Percentiles rank a stretch among this genome's conserved stretches.
Conservation (phyloP, 1,140 invertebrate species). For the Galendromus occidentalis region DNA sequence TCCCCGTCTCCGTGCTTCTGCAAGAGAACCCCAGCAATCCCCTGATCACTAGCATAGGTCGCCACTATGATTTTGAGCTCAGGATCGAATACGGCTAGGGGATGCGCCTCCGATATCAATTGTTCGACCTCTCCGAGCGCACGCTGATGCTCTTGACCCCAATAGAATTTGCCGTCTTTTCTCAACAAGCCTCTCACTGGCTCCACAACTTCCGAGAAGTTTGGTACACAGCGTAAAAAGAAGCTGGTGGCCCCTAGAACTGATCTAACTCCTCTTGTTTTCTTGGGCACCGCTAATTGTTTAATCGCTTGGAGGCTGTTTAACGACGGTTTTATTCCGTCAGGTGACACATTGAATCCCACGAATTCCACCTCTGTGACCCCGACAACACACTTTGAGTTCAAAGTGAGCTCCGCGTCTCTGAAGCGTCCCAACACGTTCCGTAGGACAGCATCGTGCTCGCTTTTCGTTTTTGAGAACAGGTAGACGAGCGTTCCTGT, state of each 20-base stretch:
- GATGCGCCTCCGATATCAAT: background rate
- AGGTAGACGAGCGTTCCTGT: too few relatives aligned
- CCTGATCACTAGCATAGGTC: background rate
- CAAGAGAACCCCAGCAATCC: too few relatives aligned
- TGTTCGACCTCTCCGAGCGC: background rate
- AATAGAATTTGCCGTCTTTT: background rate
- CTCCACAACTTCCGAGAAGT: background rate
- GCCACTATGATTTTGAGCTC: background rate
- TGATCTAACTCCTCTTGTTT: background rate
- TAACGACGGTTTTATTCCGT: too few relatives aligned
- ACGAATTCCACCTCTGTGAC: background rate
- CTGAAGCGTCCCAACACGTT: background rate
- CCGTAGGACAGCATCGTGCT: too few relatives aligned
- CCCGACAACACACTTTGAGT: slow-evolving; percentile 15
- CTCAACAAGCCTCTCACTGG: background rate
- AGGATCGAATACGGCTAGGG: background rate
- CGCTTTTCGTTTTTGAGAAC: too few relatives aligned
- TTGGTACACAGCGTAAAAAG: background rate
- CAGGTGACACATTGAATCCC: too few relatives aligned
- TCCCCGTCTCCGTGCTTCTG: background rate
- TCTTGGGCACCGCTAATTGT: background rate
- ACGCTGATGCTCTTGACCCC: background rate
- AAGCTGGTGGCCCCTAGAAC: background rate
- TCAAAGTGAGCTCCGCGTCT: slow-evolving; percentile 16
- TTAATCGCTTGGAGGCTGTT: background rate